phyloP scores from a whole-genome alignment of 2,797 vertebrate genomes.

The Hypotaenidia philippensis region DNA sequence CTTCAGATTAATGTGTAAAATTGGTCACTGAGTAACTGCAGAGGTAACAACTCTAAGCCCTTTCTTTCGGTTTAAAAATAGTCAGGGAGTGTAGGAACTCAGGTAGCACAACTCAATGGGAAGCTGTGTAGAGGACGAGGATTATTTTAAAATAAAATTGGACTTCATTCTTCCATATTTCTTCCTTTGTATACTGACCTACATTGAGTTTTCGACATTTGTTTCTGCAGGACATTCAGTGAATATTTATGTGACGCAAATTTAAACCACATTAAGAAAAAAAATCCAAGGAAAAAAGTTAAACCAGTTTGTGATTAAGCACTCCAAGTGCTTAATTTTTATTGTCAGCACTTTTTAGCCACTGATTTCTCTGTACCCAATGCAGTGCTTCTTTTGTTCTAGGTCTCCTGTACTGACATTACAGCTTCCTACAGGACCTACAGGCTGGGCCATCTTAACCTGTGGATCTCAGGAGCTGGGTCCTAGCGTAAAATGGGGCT shows the following conservation, averaged over 20 bases:
- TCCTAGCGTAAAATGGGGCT: not conserved
- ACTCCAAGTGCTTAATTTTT: not conserved
- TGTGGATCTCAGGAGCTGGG: not conserved
- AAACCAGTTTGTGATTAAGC: not conserved
- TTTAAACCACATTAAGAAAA: not conserved
- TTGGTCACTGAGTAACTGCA: not conserved
- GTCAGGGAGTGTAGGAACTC: not conserved
- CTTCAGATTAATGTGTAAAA: not conserved
- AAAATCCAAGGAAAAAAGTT: rapidly evolving
- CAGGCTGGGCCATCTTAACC: not conserved
- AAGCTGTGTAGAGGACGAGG: not conserved
- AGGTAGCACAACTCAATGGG: not conserved
- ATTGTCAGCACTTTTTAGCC: not conserved
- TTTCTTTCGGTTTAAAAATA: not conserved
- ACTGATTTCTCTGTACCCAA: not conserved
- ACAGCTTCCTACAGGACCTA: not conserved
- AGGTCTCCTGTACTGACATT: not conserved
- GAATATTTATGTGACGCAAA: not conserved
- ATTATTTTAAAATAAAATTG: not conserved
- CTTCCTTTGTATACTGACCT: not conserved
- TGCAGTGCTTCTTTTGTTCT: not conserved
- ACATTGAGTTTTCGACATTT: not conserved
- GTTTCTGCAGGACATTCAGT: not conserved
- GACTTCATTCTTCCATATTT: not conserved
- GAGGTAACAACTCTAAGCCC: not conserved